Conservation (phyloP, 2,888 invertebrate species). For the Nycteola revayana region DNA sequence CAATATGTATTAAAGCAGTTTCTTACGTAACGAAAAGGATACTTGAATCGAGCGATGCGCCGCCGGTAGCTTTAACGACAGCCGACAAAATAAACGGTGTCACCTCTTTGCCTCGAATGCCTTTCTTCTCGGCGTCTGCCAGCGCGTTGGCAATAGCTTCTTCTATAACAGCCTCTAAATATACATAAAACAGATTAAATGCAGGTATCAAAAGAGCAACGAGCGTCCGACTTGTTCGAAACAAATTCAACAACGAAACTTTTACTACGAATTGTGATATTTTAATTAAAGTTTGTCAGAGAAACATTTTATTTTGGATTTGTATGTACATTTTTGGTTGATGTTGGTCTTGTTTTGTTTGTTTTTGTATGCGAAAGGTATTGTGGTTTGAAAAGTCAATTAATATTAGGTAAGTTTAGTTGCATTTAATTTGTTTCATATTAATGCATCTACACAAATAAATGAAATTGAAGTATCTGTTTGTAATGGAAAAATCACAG, state of each 20-base stretch:
- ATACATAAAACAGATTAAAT: constrained; percentile 1
- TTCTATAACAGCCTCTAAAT: constrained; percentile 81
- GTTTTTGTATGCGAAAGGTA: too few relatives aligned
- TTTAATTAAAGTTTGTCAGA: constrained; percentile 10
- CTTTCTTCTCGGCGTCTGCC: constrained; percentile 78
- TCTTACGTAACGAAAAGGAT: constrained; percentile 85
- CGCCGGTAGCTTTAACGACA: constrained; percentile 90
- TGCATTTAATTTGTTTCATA: too few relatives aligned
- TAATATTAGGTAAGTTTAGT: too few relatives aligned
- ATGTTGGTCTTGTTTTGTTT: too few relatives aligned
- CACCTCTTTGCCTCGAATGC: constrained; percentile 91
- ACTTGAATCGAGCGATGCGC: constrained; percentile 93
- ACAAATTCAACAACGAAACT: constrained; percentile 3
- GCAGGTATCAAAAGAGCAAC: constrained; percentile 1
- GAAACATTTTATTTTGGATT: constrained; percentile 5
- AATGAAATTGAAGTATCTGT: too few relatives aligned
- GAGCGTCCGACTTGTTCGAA: not conserved
- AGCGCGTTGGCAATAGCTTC: constrained; percentile 87
- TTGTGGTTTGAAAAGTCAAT: too few relatives aligned
- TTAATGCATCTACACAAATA: too few relatives aligned
- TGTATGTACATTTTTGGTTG: too few relatives aligned
- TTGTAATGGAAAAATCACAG: too few relatives aligned
- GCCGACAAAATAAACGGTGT: constrained; percentile 94
- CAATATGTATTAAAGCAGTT: too few relatives aligned
- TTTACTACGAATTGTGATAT: constrained; percentile 2